Conservation (phyloP, 2,888 invertebrate genomes). For the Epistrophe eligans region DNA sequence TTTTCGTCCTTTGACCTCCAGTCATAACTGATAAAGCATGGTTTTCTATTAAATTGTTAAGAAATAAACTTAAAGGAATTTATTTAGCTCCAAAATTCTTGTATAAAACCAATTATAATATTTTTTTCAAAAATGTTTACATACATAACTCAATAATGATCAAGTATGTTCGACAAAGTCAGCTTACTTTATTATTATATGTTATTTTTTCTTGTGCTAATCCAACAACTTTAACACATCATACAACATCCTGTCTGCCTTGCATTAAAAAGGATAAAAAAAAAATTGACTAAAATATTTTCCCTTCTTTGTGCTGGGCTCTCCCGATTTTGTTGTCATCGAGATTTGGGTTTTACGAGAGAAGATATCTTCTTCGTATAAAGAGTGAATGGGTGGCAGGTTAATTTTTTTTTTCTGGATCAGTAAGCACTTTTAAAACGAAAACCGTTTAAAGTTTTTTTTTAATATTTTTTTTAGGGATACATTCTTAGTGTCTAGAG, state of each 20-base stretch:
- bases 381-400: background rate
- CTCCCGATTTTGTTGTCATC: constrained; percentile 56
- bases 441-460: constrained; percentile 63
- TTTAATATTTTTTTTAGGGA: constrained; percentile 4
- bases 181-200: background rate
- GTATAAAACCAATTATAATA: no score
- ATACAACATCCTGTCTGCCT: constrained; percentile 43
- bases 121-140: no score
- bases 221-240: constrained; percentile 23
- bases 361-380: constrained; percentile 18
- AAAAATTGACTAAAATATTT: constrained; percentile 41
- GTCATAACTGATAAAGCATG: no score
- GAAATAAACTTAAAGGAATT: no score
- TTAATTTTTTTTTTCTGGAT: constrained; percentile 31
- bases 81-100: no score
- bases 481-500: background rate
- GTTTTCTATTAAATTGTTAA: no score
- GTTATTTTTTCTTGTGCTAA: constrained; percentile 13
- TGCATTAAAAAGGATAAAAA: constrained; percentile 52
- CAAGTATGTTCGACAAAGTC: background rate
- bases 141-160: no score
- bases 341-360: constrained; percentile 47
- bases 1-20: no score
- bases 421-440: constrained; percentile 61
- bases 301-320: constrained; percentile 8